Evolutionary conservation across 2,797 vertebrate genomes (phyloP), one percentile per base, ranked within the genome.

Genomic region (Columba guinea): DNA sequence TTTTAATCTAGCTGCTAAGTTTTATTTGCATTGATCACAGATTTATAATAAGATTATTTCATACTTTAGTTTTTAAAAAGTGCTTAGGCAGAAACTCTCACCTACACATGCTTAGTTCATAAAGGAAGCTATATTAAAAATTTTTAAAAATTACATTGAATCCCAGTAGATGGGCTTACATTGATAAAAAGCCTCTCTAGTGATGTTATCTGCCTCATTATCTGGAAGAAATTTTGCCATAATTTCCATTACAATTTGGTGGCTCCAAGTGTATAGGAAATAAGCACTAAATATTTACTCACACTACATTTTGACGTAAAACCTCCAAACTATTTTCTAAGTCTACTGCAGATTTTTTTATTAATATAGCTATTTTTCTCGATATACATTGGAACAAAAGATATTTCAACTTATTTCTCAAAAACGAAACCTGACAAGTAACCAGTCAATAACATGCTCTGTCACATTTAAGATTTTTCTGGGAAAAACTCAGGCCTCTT

Each of bases 91-190:
- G 21, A 73, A 78, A 41, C 14, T 16, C 8, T 15, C 53, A 52
- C 28, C 48, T 88, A 32, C 37, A 88, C 56, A 77, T 35, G 27
- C 11, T 70, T 44, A 63, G 56, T 44, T 82, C 53, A 59, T 39
- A 88, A 85, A 69, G 32, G 44, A 70, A 78, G 22, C 17, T 79
- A 32, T 52, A 82, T 65, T 59, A 87, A 73, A 60, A 81, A 84
- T 65, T 80, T 77, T 74, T n/a, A 79, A 65, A 44, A 87, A 81
- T 12, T 24, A 23, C 56, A 85, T 1, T 73, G 56, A 68, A 69
- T 90, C 68, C 34, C 19, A 74, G 27, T 44, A 88, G 49, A 79
- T 56, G 22, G 35, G 14, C 27, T 76, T 39, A 51, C 35, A 63
- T 39, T 44, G 49, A 91, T 48, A 63, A 67, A 64, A 88, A 79